These are phyloP conservation scores for Neodiprion lecontei DNA, from an alignment of 1,140 invertebrate genomes.

Conservation along the genomic window DNA sequence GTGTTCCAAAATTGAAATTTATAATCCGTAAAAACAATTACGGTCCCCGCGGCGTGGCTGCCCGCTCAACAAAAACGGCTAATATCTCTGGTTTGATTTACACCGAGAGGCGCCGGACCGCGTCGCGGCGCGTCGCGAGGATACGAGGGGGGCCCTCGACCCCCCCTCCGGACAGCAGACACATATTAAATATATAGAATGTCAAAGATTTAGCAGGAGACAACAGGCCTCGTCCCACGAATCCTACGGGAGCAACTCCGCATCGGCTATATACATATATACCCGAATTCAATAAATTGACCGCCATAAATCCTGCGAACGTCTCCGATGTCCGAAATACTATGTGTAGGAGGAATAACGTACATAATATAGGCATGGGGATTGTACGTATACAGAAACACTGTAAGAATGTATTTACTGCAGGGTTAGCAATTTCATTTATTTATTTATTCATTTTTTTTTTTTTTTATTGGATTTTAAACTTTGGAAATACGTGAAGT, in stretches of 20 bases:
- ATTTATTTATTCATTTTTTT: no score
- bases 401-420: background rate
- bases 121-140: constrained; percentile 18
- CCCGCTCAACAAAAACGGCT: constrained; percentile 43
- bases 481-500: no score
- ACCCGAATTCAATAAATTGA: constrained; percentile 48
- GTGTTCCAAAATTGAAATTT: constrained; percentile 45
- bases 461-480: background rate
- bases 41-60: constrained; percentile 31
- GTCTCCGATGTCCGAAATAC: background rate
- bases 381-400: background rate
- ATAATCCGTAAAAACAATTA: constrained; percentile 57
- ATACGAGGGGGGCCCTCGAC: constrained; percentile 10
- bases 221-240: constrained; percentile 25
- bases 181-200: constrained; percentile 50
- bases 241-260: no score
- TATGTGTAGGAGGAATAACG: background rate
- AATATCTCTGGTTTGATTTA: constrained; percentile 52
- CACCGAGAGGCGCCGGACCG: constrained; percentile 21
- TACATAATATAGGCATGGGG: background rate
- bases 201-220: constrained; percentile 47
- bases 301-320: constrained; percentile 43
- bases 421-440: background rate
- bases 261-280: constrained; percentile 7
- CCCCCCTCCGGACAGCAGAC: background rate